Evolutionary conservation across 2,797 vertebrate genomes (phyloP).

Genomic region (Antrozous pallidus): DNA sequence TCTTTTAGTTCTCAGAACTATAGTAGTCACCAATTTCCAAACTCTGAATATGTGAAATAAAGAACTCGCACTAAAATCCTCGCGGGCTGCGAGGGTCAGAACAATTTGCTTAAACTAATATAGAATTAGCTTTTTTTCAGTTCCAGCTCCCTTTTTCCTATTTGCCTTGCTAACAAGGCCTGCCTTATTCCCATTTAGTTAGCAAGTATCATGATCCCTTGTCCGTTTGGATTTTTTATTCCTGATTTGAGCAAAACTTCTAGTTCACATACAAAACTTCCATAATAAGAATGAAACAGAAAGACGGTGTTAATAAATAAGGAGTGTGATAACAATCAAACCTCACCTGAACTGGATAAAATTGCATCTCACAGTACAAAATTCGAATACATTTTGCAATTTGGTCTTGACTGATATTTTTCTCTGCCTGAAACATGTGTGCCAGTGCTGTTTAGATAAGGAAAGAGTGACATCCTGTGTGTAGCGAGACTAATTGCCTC

Average conservation of each 20-base stretch:
- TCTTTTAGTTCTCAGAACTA: slow-evolving; percentile 62
- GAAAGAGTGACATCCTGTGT: slow-evolving; percentile 74
- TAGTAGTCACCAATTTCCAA: slow-evolving; percentile 62
- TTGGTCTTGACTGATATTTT: slow-evolving; percentile 39
- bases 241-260: not conserved
- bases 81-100: slow-evolving; percentile 21
- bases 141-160: not conserved
- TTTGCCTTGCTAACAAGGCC: slow-evolving; percentile 53
- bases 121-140: slow-evolving; percentile 40
- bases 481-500: slow-evolving; percentile 67
- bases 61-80: not conserved
- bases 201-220: not conserved
- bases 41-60: slow-evolving; percentile 55
- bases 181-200: not conserved
- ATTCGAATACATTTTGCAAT: not conserved
- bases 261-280: not conserved
- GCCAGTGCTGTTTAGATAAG: slow-evolving; percentile 60
- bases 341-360: not conserved
- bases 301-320: not conserved
- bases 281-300: not conserved
- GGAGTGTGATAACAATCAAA: not conserved
- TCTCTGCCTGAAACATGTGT: slow-evolving; percentile 54
- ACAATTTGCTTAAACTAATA: slow-evolving; percentile 59
- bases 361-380: not conserved
- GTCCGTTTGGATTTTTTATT: slow-evolving; percentile 24